These are phyloP conservation scores for Crocodylus rhombifer DNA, from an alignment of 2,797 vertebrate genomes.

Conservation along the genomic window DNA sequence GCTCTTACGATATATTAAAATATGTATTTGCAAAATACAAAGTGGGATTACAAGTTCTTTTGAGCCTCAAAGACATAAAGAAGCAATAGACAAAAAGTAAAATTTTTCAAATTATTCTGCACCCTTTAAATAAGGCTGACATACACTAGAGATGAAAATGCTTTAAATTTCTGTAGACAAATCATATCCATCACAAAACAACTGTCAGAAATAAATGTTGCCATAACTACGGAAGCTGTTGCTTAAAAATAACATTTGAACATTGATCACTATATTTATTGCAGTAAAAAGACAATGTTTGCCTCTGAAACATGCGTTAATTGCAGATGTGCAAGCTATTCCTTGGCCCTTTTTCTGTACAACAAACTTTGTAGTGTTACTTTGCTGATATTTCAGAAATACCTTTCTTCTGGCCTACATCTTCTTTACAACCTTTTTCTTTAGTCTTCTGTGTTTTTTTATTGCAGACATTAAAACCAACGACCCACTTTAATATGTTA, in stretches of 20 bases:
- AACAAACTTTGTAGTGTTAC: neutral
- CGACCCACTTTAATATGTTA: conserved; percentile 70
- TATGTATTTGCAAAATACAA: neutral
- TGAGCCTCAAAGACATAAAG: neutral
- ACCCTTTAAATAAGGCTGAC: neutral
- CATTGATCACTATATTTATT: neutral
- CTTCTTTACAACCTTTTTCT: neutral
- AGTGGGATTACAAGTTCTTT: neutral
- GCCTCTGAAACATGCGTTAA: neutral
- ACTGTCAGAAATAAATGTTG: neutral
- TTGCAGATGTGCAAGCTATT: neutral
- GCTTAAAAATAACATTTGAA: neutral
- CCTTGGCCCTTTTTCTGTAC: neutral
- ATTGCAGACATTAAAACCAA: conserved; percentile 39
- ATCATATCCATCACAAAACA: neutral
- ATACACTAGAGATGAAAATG: neutral
- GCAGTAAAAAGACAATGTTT: neutral
- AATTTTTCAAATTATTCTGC: neutral
- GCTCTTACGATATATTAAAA: neutral
- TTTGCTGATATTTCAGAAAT: neutral
- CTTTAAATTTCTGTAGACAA: neutral
- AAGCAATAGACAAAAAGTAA: neutral
- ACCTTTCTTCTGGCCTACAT: conserved; percentile 24
- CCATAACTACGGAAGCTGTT: neutral
- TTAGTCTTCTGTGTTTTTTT: neutral